Percentiles rank a stretch among this genome's conserved stretches.
Conservation (phyloP, 1,140 invertebrate species). For the Danaus melanippus region DNA sequence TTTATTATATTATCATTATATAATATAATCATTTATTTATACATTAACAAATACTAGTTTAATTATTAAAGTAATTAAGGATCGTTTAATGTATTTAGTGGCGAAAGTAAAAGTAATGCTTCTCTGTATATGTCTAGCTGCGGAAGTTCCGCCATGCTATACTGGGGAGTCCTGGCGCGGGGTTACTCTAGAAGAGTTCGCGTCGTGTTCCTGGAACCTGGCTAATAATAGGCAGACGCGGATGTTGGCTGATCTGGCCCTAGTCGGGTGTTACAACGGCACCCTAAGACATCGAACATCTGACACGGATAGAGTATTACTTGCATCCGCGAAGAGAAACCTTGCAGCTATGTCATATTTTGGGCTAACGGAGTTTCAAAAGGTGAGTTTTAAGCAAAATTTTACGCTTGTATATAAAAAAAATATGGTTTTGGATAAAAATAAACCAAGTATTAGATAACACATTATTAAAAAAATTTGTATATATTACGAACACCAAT, state of each 20-base stretch:
- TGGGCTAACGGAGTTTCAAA: conserved; percentile 96
- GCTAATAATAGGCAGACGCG: conserved; percentile 97
- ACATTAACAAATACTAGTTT: too few relatives aligned
- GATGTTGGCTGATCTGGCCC: conserved; percentile 95
- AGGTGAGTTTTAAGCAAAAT: conserved; percentile 68
- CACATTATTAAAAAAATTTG: not conserved
- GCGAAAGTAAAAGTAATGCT: too few relatives aligned
- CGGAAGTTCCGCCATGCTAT: conserved; percentile 87
- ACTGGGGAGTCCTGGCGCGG: conserved; percentile 76
- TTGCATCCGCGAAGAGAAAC: conserved; percentile 96
- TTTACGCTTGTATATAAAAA: too few relatives aligned
- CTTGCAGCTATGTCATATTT: conserved; percentile 96
- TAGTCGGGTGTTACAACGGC: conserved; percentile 96
- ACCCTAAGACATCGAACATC: conserved; percentile 84
- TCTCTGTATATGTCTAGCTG: conserved; percentile 46
- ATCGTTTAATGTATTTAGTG: too few relatives aligned
- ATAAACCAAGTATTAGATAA: too few relatives aligned
- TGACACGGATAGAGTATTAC: conserved; percentile 91
- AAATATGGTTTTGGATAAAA: too few relatives aligned
- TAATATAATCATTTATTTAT: too few relatives aligned
- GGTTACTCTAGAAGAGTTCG: conserved; percentile 86
- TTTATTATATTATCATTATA: too few relatives aligned
- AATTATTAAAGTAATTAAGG: too few relatives aligned
- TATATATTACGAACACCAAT: not conserved
- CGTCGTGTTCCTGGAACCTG: conserved; percentile 92